Evolutionary conservation across 2,113 vertebrate species (phyloP).

Genomic region (Otus sunia): DNA sequence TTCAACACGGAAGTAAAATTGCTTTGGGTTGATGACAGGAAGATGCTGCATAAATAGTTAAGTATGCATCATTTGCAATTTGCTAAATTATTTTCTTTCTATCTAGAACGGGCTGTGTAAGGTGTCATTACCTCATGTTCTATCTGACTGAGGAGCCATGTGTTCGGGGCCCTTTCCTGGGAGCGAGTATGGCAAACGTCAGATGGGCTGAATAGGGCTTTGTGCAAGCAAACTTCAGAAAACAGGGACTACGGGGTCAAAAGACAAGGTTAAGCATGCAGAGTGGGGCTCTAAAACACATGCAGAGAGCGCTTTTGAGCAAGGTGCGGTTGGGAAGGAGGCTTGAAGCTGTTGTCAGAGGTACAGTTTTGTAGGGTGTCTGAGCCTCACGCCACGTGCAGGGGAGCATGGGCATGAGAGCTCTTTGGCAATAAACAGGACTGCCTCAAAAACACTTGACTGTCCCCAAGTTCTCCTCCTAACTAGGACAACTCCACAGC

Average conservation of each 20-base stretch:
- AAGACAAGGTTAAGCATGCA: not conserved
- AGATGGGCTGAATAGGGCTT: not conserved
- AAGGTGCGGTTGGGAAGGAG: not conserved
- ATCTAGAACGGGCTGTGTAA: constrained; percentile 37
- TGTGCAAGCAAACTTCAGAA: not conserved
- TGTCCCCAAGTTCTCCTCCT: not conserved
- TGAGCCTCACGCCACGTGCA: accelerated
- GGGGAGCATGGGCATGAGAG: not conserved
- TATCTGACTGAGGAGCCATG: not conserved
- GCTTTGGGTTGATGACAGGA: constrained; percentile 70
- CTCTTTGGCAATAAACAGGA: not conserved
- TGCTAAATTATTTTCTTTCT: constrained; percentile 69
- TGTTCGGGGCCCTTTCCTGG: not conserved
- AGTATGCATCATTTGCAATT: constrained; percentile 68
- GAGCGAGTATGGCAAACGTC: not conserved
- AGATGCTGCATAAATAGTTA: constrained; percentile 72
- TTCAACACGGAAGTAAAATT: constrained; percentile 67
- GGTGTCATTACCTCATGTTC: constrained; percentile 52
- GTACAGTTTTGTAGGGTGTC: not conserved
- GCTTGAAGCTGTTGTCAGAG: not conserved
- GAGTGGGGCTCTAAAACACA: not conserved
- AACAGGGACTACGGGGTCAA: not conserved
- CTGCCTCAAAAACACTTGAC: not conserved
- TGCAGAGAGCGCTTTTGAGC: not conserved
- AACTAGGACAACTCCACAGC: not conserved